Conservation (phyloP, 2,113 vertebrate genomes). For the Atrichornis clamosus region DNA sequence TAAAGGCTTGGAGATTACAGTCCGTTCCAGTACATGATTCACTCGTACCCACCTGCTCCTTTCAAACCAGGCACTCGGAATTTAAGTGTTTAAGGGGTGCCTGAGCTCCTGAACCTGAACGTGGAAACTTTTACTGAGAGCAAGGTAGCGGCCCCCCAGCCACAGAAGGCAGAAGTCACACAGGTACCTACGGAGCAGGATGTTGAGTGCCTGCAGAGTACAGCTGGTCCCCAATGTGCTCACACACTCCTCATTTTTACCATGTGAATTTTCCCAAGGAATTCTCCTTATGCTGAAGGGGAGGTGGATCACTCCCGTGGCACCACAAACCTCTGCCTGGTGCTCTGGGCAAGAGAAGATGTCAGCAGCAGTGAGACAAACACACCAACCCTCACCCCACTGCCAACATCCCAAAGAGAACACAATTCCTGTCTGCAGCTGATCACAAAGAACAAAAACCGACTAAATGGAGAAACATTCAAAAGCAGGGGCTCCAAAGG, state of each 20-base stretch:
- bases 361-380: background rate
- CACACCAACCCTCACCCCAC: background rate
- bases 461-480: background rate
- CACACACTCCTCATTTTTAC: accelerated
- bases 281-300: background rate
- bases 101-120: background rate
- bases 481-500: background rate
- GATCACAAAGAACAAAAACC: background rate
- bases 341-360: background rate
- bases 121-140: accelerated
- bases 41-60: background rate
- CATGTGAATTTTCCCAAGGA: background rate
- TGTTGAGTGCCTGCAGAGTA: accelerated
- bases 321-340: background rate
- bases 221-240: no score
- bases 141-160: background rate
- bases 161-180: background rate
- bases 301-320: background rate
- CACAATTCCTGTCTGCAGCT: background rate
- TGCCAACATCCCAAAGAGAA: background rate
- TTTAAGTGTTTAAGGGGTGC: accelerated
- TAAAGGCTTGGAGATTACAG: background rate
- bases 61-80: accelerated
- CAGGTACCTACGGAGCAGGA: background rate
- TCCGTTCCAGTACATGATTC: background rate